Evolutionary conservation across 2,888 invertebrate species (phyloP).

Genomic region (Arctia plantaginis): DNA sequence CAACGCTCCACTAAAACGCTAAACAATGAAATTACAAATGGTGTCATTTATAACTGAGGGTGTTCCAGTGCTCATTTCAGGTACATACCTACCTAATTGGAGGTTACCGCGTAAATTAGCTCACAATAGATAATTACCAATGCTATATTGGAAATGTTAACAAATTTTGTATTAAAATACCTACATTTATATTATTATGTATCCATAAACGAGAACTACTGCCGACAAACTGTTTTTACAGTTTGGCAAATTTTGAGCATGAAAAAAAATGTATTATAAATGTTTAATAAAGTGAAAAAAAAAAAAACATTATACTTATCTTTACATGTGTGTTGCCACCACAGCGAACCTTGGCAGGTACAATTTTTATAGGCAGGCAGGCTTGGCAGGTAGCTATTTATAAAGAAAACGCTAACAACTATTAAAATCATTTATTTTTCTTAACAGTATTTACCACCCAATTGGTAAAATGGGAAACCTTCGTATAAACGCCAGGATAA

Average conservation of each 20-base stretch:
- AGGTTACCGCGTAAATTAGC: conserved; percentile 39
- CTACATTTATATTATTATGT: too few species aligned
- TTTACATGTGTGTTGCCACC: conserved; percentile 27
- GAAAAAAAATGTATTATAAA: too few species aligned
- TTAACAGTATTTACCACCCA: conserved; percentile 76
- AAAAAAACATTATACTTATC: conserved; percentile 45
- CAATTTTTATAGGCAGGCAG: too few species aligned
- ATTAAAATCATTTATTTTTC: conserved; percentile 64
- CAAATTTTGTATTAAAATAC: too few species aligned
- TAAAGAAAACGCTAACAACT: background rate
- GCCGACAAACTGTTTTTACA: too few species aligned
- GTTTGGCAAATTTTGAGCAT: conserved; percentile 34
- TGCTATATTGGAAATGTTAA: conserved; percentile 37
- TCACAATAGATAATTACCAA: conserved; percentile 42
- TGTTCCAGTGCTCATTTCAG: conserved; percentile 42
- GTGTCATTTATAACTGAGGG: conserved; percentile 50
- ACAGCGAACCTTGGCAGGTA: too few species aligned
- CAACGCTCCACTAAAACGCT: conserved; percentile 33
- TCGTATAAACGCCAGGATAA: conserved; percentile 81
- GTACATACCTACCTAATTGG: conserved; percentile 27
- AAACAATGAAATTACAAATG: conserved; percentile 49
- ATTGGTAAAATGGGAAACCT: conserved; percentile 75
- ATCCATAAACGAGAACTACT: too few species aligned
- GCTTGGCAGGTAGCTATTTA: too few species aligned
- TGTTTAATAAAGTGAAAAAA: too few species aligned